Percentiles rank a stretch among this genome's conserved stretches.
phyloP scores from a whole-genome alignment of 2,113 vertebrate species.

The Grallaria varia region DNA sequence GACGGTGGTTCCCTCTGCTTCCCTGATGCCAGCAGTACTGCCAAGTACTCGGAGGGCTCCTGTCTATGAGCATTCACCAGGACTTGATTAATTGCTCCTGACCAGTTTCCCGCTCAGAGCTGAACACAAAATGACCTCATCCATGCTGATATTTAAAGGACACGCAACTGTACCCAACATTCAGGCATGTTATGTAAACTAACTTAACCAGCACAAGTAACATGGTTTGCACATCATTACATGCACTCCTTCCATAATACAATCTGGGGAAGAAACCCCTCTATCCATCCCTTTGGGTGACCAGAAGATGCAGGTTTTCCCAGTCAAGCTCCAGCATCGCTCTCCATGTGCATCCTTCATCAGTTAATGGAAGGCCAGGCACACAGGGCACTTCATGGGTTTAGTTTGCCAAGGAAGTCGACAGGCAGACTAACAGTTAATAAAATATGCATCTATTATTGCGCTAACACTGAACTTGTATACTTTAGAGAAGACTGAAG shows the following conservation, averaged over 20 bases:
- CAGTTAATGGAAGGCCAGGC: background rate
- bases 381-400: fast-evolving
- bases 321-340: background rate
- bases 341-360: background rate
- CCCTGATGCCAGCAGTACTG: background rate
- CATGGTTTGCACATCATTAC: background rate
- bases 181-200: background rate
- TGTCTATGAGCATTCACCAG: background rate
- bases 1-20: background rate
- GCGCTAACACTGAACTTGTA: constrained; percentile 24
- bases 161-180: background rate
- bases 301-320: background rate
- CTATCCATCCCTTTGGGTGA: background rate
- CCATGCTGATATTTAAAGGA: background rate
- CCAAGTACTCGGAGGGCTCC: background rate
- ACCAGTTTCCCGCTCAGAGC: background rate
- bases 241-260: background rate
- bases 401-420: background rate
- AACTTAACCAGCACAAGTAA: background rate
- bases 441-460: constrained; percentile 43
- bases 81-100: background rate
- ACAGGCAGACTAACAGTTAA: constrained; percentile 41
- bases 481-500: constrained; percentile 37
- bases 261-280: background rate
- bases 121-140: background rate